Percentiles rank a stretch among this genome's conserved stretches.
phyloP scores from a whole-genome alignment of 2,797 vertebrate species.

The Pyrocephalus nanus region DNA sequence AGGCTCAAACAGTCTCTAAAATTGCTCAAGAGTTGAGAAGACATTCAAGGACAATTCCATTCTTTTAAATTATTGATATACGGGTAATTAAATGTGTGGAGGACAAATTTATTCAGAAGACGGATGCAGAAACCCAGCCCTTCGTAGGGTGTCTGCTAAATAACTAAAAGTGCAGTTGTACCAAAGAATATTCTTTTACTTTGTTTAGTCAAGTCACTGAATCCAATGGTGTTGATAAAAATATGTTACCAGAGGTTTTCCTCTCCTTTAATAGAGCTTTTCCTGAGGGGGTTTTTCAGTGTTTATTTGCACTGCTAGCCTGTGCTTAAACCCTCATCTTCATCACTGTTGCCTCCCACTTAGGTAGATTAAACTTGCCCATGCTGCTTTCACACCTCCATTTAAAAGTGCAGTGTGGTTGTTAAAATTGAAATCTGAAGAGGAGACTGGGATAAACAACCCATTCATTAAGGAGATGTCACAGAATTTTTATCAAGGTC shows the following conservation, averaged over 20 bases:
- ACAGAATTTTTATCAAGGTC: neutral
- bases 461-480: neutral
- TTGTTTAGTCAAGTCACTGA: neutral
- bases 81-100: neutral
- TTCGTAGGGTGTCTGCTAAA: neutral
- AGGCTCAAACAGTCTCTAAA: neutral
- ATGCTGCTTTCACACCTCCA: neutral
- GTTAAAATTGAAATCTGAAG: neutral
- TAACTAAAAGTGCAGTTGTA: neutral
- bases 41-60: neutral
- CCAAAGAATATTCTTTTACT: neutral
- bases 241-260: neutral
- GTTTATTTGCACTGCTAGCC: neutral
- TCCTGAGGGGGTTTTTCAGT: neutral
- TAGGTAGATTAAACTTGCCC: neutral
- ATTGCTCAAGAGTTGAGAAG: neutral
- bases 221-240: neutral
- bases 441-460: neutral
- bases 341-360: neutral
- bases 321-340: neutral
- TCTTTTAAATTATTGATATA: neutral
- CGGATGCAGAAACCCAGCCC: neutral
- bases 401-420: neutral
- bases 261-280: neutral
- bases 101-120: neutral